Percentiles rank a stretch among this genome's conserved stretches.
Evolutionary conservation across 2,888 invertebrate species (phyloP).

Genomic region (Ischnura elegans): DNA sequence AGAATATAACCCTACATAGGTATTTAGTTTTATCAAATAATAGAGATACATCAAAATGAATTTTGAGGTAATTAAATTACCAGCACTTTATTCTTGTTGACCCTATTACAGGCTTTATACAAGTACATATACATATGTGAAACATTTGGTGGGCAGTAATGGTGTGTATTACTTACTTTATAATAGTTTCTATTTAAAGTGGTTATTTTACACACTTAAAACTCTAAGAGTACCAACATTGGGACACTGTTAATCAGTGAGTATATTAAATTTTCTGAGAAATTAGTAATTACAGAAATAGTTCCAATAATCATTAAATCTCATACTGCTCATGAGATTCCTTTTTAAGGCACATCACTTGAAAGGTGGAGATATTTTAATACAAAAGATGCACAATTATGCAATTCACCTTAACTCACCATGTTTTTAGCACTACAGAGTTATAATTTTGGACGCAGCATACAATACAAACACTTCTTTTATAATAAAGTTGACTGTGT

Average conservation of each 20-base stretch:
- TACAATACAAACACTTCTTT: background rate
- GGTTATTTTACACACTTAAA: background rate
- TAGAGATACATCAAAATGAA: background rate
- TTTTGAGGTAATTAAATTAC: background rate
- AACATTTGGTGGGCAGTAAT: background rate
- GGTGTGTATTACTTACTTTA: background rate
- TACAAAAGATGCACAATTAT: too few relatives aligned
- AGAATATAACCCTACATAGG: too few relatives aligned
- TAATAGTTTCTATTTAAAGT: background rate
- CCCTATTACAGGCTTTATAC: background rate
- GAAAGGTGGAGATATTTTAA: background rate
- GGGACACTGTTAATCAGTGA: too few relatives aligned
- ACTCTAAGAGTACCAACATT: too few relatives aligned
- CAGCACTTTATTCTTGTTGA: background rate
- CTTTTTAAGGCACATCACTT: background rate
- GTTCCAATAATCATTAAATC: too few relatives aligned
- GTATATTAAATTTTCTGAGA: too few relatives aligned
- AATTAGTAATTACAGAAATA: background rate
- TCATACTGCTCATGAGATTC: background rate
- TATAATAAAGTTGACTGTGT: background rate
- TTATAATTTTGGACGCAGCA: background rate
- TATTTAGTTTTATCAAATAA: background rate
- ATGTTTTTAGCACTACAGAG: too few relatives aligned
- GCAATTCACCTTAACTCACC: too few relatives aligned
- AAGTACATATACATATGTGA: background rate